Evolutionary conservation across 37 sponge, comb jelly and placozoan genomes (phyloP).

Genomic region (Aplysina aerophoba): DNA sequence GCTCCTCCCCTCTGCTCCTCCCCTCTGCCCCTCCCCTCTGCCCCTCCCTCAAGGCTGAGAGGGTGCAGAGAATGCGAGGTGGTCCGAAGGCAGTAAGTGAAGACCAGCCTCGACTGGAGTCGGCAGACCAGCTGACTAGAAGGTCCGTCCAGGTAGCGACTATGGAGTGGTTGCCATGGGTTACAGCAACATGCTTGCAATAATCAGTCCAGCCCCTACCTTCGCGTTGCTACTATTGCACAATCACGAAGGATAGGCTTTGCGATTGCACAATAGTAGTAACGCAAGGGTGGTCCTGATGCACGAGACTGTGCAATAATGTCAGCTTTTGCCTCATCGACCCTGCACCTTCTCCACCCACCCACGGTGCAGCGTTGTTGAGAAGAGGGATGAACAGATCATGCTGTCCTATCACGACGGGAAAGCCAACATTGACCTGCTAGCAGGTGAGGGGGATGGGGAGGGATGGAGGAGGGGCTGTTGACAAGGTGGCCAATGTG

Average conservation of each 20-base stretch:
- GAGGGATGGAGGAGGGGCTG: no score
- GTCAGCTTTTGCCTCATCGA: no score
- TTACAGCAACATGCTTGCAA: background rate
- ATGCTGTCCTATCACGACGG: constrained; percentile 66
- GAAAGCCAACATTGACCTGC: constrained; percentile 16
- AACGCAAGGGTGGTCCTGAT: no score
- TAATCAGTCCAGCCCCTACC: no score
- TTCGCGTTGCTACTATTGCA: no score
- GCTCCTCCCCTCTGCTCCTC: no score
- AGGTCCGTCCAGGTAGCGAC: background rate
- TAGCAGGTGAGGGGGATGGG: no score
- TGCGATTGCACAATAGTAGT: no score
- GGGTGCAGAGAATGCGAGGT: constrained; percentile 51
- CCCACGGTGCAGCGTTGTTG: background rate
- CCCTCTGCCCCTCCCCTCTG: no score
- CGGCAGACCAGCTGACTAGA: constrained; percentile 47
- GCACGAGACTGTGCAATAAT: no score
- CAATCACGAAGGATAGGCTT: no score
- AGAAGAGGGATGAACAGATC: constrained; percentile 35
- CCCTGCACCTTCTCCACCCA: background rate
- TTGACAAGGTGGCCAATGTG: no score
- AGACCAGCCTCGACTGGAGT: background rate
- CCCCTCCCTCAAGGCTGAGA: constrained; percentile 25
- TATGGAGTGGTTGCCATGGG: background rate
- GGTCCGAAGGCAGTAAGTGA: background rate